Percentiles rank a stretch among this genome's conserved stretches.
These are phyloP conservation scores for Sapajus apella DNA, from an alignment of 2,113 vertebrate genomes.

Conservation along the genomic window DNA sequence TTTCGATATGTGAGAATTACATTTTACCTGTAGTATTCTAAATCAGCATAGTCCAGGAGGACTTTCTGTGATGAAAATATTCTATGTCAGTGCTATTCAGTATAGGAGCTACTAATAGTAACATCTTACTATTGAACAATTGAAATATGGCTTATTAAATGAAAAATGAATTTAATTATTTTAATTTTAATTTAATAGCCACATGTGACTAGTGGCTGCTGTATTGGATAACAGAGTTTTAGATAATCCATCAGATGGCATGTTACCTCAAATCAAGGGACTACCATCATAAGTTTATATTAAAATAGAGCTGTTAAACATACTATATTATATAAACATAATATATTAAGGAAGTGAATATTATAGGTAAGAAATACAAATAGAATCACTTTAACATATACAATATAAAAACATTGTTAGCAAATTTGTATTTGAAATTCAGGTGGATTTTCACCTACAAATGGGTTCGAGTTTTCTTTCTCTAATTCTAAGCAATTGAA, in stretches of 20 bases:
- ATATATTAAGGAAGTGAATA: not conserved
- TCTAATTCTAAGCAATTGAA: not conserved
- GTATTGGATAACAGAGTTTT: not conserved
- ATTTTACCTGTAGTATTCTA: not conserved
- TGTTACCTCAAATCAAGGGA: not conserved
- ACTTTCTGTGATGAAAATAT: not conserved
- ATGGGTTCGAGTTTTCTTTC: slow-evolving; percentile 1
- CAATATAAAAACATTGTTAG: not conserved
- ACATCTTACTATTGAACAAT: not conserved
- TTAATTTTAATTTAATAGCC: not conserved
- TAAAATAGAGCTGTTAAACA: not conserved
- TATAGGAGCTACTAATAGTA: not conserved
- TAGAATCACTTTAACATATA: not conserved
- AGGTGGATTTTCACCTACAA: not conserved
- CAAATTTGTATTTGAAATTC: not conserved
- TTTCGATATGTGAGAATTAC: not conserved
- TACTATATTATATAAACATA: not conserved
- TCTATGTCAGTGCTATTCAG: not conserved
- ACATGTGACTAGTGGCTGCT: not conserved
- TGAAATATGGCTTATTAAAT: not conserved
- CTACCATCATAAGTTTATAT: not conserved
- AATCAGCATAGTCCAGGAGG: not conserved
- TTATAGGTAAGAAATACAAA: not conserved
- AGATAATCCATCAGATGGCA: not conserved
- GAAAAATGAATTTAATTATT: not conserved